These are phyloP conservation scores for Hydractinia echinata DNA, from an alignment of 30 jellyfish, hydroid and myxozoan species.

Conservation along the genomic window DNA sequence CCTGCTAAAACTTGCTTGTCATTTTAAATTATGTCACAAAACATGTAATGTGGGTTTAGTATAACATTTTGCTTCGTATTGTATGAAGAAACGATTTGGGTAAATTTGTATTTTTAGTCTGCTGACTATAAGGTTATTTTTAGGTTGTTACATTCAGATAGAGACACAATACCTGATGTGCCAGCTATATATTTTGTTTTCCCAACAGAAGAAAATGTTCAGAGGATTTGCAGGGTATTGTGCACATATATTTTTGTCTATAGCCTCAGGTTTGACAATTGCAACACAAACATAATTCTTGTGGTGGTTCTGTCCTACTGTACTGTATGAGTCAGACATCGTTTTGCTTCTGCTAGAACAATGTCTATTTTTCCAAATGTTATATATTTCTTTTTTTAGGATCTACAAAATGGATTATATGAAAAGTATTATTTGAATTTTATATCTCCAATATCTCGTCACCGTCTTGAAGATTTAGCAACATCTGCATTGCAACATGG, in stretches of 20 bases:
- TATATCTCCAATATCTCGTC: constrained; percentile 95
- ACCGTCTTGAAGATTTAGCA: constrained; percentile 90
- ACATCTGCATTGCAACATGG: constrained; percentile 74
- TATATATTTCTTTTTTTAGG: constrained; percentile 41
- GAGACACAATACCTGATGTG: constrained; percentile 95
- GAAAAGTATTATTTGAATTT: constrained; percentile 85
- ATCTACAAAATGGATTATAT: constrained; percentile 70
- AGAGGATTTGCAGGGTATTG: constrained; percentile 84
- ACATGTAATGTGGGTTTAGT: too few relatives aligned
- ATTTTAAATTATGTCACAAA: too few relatives aligned
- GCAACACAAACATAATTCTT: too few relatives aligned
- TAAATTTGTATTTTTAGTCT: background rate
- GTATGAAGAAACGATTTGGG: too few relatives aligned
- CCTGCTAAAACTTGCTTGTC: too few relatives aligned
- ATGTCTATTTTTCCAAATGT: too few relatives aligned
- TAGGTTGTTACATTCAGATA: constrained; percentile 95
- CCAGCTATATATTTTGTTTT: constrained; percentile 97
- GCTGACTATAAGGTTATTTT: background rate
- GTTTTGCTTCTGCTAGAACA: too few relatives aligned
- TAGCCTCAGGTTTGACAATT: too few relatives aligned
- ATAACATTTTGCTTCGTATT: too few relatives aligned
- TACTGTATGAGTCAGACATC: too few relatives aligned
- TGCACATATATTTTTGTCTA: too few relatives aligned
- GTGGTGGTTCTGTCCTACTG: too few relatives aligned
- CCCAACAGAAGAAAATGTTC: constrained; percentile 98